These are phyloP conservation scores for Drosophila busckii DNA, from an alignment of 1,140 invertebrate species.

Conservation along the genomic window DNA sequence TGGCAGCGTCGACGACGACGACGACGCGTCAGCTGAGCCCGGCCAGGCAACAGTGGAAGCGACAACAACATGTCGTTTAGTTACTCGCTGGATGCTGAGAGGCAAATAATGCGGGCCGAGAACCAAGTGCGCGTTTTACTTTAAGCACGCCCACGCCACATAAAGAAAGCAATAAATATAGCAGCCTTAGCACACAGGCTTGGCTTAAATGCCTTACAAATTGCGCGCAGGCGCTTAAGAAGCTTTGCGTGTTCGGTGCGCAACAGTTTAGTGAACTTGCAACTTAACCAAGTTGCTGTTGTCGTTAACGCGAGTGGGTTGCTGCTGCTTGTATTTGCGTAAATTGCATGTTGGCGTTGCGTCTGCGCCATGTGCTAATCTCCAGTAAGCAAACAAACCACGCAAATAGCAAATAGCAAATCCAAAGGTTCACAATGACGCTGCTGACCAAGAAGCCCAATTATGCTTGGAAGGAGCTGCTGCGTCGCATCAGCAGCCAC, in stretches of 20 bases:
- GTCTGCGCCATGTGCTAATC: slow-evolving; percentile 30
- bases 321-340: slow-evolving; percentile 20
- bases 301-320: slow-evolving; percentile 5
- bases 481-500: too few relatives aligned
- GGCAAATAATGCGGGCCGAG: slow-evolving; percentile 30
- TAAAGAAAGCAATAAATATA: slow-evolving; percentile 18
- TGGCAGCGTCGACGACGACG: too few relatives aligned
- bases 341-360: slow-evolving; percentile 51
- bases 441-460: too few relatives aligned
- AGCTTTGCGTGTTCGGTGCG: slow-evolving; percentile 7
- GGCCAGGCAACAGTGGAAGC: too few relatives aligned
- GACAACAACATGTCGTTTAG: too few relatives aligned
- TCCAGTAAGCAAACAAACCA: slow-evolving; percentile 1
- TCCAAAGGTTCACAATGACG: slow-evolving; percentile 2
- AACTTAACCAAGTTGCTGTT: slow-evolving; percentile 16
- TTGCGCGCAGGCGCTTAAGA: slow-evolving; percentile 45
- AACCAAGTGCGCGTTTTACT: slow-evolving; percentile 43
- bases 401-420: slow-evolving; percentile 21
- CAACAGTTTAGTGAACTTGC: slow-evolving; percentile 58
- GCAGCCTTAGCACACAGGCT: slow-evolving; percentile 16
- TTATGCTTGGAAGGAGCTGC: too few relatives aligned
- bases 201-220: slow-evolving; percentile 55
- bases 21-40: too few relatives aligned
- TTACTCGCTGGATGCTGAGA: slow-evolving; percentile 55
- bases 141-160: slow-evolving; percentile 19